A percentile compares a stretch with the other conserved stretches of the same genome.
These are phyloP conservation scores for Heliconius himera DNA, from an alignment of 1,140 invertebrate genomes.

Conservation along the genomic window DNA sequence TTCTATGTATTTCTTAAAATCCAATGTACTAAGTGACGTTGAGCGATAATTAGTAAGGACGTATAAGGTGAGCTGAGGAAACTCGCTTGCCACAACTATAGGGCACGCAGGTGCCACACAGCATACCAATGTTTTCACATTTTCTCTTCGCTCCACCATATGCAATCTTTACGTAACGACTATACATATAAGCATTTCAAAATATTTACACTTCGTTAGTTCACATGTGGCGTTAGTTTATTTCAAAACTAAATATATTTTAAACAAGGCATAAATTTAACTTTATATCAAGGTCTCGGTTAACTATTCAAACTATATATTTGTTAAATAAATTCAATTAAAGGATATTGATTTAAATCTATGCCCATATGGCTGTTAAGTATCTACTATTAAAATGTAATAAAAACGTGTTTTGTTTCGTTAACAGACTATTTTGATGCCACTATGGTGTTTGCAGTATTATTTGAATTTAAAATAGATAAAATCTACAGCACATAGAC, in stretches of 20 bases:
- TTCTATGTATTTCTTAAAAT: conserved; percentile 1
- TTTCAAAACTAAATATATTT: not conserved
- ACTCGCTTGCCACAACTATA: conserved; percentile 35
- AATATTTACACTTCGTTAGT: conserved; percentile 15
- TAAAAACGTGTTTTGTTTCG: not conserved
- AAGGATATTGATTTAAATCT: conserved; percentile 2
- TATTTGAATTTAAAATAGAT: conserved; percentile 11
- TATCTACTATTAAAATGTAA: not conserved
- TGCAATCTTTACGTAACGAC: conserved; percentile 36
- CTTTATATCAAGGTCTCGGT: conserved; percentile 6
- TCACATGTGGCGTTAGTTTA: not conserved
- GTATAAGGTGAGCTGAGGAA: conserved; percentile 32
- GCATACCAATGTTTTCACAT: conserved; percentile 38
- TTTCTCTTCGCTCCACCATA: conserved; percentile 39
- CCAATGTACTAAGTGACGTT: conserved; percentile 15
- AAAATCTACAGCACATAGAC: not conserved
- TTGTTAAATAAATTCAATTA: not conserved
- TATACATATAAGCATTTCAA: conserved; percentile 11
- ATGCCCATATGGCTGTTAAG: not conserved
- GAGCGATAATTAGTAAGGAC: conserved; percentile 30
- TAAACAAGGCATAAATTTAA: not conserved
- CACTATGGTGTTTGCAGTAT: not conserved
- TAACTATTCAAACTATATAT: not conserved
- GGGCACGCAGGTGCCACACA: conserved; percentile 17
- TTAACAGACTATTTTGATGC: not conserved